Base-by-base conservation (phyloP, 2,797 vertebrate genomes). In the Dendrocincla fuliginosa region DNA sequence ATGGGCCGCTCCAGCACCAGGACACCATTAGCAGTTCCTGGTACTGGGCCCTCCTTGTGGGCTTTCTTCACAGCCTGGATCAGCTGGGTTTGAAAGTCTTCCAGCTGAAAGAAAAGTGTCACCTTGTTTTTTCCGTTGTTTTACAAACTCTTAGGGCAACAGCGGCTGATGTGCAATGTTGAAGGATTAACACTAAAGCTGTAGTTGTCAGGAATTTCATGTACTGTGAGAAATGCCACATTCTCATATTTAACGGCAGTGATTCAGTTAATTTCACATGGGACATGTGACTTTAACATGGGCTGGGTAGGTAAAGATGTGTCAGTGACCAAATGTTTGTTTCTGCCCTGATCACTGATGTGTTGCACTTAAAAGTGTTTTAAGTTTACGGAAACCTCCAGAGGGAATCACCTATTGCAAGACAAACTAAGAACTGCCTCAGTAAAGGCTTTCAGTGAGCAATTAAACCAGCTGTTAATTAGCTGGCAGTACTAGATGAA, bases 51-150 rank as follows among this genome's bases (percentile, higher is more conserved):
- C 57, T 99, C 99, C 90, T 99, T 99, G 14, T 99, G 98, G 42
- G 99, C 99, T 84, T 98, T 99, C 96, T 99, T 99, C 96, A 99
- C 99, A 1, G 99, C 99, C 85, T 99, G 99, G 52, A 99, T 98
- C 53, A 99, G 97, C 96, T 99, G 98, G 5, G 98, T 98, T 94
- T 98, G 98, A 91, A 99, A 99, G 97, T 98, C 98, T 70, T 99
- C 99, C 98, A 99, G 11, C 99, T 99, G 49, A 76, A 69, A 76
- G 46, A 15, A 18, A 52, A 44, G 53, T 39, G 44, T 41, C 35
- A n/a, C 13, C 10, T 11, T 20, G 24, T 5, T 88, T 53, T 56
- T 10, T 9, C 30, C 7, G 9, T 5, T 20, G 32, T 52, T 78
- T 71, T 53, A 19, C 67, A 32, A 32, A 13, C 2, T 2, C 2